A percentile compares a stretch with the other conserved stretches of the same genome.
Conservation (phyloP, 2,888 invertebrate genomes). For the Tetrapedia diversipes region DNA sequence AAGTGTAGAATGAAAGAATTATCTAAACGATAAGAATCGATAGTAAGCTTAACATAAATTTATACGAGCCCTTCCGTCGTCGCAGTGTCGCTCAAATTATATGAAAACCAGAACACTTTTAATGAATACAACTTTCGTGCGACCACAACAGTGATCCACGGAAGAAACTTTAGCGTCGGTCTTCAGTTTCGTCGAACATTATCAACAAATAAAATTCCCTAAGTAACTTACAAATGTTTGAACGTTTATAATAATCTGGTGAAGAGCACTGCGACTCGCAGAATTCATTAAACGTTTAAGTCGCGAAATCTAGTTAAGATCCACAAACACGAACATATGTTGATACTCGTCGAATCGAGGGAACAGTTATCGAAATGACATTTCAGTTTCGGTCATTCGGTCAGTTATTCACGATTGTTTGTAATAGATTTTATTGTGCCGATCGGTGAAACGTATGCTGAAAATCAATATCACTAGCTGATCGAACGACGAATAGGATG, state of each 20-base stretch:
- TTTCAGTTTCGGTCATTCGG: conserved; percentile 36
- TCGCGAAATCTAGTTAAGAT: conserved; percentile 34
- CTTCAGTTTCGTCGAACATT: no score
- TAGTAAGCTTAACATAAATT: neutral
- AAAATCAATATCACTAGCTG: neutral
- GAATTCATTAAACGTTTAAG: conserved; percentile 11
- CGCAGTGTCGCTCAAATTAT: conserved; percentile 34
- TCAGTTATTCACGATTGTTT: conserved; percentile 34
- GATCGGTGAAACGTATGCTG: neutral
- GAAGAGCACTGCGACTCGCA: conserved; percentile 5
- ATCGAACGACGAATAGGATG: neutral
- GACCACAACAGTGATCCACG: no score
- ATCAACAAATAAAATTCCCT: neutral
- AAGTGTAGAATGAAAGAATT: conserved; percentile 29
- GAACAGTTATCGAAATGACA: conserved; percentile 43
- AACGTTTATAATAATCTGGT: neutral
- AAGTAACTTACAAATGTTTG: neutral
- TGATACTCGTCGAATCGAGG: neutral
- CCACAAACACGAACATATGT: conserved; percentile 48
- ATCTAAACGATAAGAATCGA: conserved; percentile 26
- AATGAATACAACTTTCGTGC: neutral
- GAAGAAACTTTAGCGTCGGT: neutral
- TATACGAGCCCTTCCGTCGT: conserved; percentile 16
- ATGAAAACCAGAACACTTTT: neutral
- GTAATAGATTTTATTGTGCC: conserved; percentile 12